A percentile compares a stretch with the other conserved stretches of the same genome.
These are phyloP conservation scores for Ectropis grisescens DNA, from an alignment of 1,140 invertebrate species.

Conservation along the genomic window DNA sequence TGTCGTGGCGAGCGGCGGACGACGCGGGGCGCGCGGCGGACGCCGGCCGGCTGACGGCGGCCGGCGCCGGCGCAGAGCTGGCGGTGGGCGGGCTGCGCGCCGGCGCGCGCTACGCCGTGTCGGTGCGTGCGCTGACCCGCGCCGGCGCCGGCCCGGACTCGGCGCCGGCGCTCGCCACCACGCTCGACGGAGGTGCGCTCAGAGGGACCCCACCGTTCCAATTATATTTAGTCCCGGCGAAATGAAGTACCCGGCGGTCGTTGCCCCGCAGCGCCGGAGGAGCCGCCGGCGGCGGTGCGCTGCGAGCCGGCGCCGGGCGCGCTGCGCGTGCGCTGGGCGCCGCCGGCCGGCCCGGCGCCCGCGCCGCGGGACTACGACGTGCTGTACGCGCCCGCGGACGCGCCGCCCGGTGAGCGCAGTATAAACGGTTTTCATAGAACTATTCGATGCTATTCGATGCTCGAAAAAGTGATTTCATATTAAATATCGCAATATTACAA, in stretches of 20 bases:
- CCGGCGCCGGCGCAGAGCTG: too few relatives aligned
- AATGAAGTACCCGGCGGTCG: background rate
- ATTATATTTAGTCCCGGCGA: background rate
- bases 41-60: too few relatives aligned
- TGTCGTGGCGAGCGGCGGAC: constrained; percentile 71
- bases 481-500: too few relatives aligned
- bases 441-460: too few relatives aligned
- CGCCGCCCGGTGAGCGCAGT: constrained; percentile 24
- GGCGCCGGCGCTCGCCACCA: constrained; percentile 78
- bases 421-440: too few relatives aligned
- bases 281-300: constrained; percentile 75
- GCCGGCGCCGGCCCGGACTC: constrained; percentile 88
- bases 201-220: background rate
- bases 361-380: constrained; percentile 28
- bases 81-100: constrained; percentile 79
- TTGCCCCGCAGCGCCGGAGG: constrained; percentile 76
- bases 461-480: too few relatives aligned
- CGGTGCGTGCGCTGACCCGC: constrained; percentile 87
- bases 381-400: constrained; percentile 26
- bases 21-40: constrained; percentile 24
- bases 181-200: constrained; percentile 84
- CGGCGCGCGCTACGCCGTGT: constrained; percentile 85
- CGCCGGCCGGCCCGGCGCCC: constrained; percentile 51
- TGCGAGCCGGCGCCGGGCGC: constrained; percentile 79
- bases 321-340: constrained; percentile 83